Conservation (phyloP, 1,140 invertebrate genomes). For the Pogonomyrmex californicus region DNA sequence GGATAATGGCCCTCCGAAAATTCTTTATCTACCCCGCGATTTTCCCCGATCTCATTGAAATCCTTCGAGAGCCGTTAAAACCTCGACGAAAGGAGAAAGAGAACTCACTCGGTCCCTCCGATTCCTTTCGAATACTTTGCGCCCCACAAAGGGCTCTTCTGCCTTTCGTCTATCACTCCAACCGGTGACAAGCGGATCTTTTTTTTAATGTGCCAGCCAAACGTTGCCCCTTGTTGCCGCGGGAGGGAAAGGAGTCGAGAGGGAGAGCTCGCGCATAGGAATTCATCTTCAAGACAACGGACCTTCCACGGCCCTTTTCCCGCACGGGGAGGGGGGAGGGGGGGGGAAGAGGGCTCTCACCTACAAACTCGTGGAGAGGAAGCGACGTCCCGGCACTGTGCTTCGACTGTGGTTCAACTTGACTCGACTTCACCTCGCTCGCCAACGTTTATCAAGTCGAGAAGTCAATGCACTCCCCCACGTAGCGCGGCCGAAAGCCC, state of each 20-base stretch:
- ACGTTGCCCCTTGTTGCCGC: slow-evolving; percentile 36
- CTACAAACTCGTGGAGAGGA: slow-evolving; percentile 38
- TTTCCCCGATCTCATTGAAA: slow-evolving; percentile 31
- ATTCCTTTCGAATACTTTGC: slow-evolving; percentile 16
- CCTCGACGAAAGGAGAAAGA: neutral
- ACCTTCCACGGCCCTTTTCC: slow-evolving; percentile 26
- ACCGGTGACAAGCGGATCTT: slow-evolving; percentile 48
- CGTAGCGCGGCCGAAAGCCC: slow-evolving; percentile 46
- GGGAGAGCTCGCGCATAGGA: slow-evolving; percentile 57
- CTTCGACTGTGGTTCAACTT: slow-evolving; percentile 27
- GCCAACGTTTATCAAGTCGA: slow-evolving; percentile 69
- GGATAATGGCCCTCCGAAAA: slow-evolving; percentile 38
- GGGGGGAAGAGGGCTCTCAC: neutral
- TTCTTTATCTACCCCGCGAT: slow-evolving; percentile 31
- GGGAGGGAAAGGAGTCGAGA: slow-evolving; percentile 60
- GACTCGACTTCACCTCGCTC: slow-evolving; percentile 52
- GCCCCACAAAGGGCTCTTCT: neutral
- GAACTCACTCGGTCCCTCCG: neutral
- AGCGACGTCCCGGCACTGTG: slow-evolving; percentile 30
- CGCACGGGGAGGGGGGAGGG: neutral
- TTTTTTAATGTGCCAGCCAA: slow-evolving; percentile 60
- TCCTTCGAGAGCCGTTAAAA: slow-evolving; percentile 24
- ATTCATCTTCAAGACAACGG: slow-evolving; percentile 66
- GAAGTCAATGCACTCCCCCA: slow-evolving; percentile 72
- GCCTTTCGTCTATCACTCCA: slow-evolving; percentile 15